Base-by-base conservation (phyloP, 2,888 invertebrate species). In the Embidobia sp. region DNA sequence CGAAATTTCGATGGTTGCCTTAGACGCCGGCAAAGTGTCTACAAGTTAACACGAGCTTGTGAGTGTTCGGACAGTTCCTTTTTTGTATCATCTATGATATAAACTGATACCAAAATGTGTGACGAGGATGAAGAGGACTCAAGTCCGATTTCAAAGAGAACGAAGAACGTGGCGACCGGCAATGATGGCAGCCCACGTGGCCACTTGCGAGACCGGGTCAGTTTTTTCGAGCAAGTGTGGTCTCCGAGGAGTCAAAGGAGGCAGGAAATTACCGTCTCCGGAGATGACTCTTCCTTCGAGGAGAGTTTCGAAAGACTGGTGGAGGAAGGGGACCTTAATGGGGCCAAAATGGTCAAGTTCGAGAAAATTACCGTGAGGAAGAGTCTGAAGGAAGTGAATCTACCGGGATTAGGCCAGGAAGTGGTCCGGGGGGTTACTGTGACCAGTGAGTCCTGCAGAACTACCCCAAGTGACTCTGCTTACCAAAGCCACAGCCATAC, bases 171-270 rank as follows among this genome's bases (percentile, higher is more conserved):
- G 44, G 79, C 55, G 2, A 48, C 37, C 22, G 55, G 67, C 11
- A 69, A 79, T 64, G 80, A 81, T 78, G 86, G 86, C 66, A 84
- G 86, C 31, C 87, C 90, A 82, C 86, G 89, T 80, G 87, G 87
- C 22, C 90, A 93, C 82, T 92, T 95, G 75, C 92, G 93, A 78
- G 94, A 95, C 85, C 93, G 94, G 83, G 95, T 96, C 82, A 93
- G 92, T 81, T 95, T 95, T 88, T 96, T 95, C 90, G 96, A 96
- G 89, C 94, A 94, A 90, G 93, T 95, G 79, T 95, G 94, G 94
- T 91, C 93, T 75, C 87, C 89, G 8, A 77, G 80, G 18, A 87
- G 86, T 66, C 84, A 85, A 89, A 33, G 89, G 85, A 76, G 90
- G 90, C 70, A 84, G 81, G 79, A 83, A 83, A 0, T 79, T 80